Evolutionary conservation across 2,113 vertebrate species (phyloP).

Genomic region (Tenrec ecaudatus): DNA sequence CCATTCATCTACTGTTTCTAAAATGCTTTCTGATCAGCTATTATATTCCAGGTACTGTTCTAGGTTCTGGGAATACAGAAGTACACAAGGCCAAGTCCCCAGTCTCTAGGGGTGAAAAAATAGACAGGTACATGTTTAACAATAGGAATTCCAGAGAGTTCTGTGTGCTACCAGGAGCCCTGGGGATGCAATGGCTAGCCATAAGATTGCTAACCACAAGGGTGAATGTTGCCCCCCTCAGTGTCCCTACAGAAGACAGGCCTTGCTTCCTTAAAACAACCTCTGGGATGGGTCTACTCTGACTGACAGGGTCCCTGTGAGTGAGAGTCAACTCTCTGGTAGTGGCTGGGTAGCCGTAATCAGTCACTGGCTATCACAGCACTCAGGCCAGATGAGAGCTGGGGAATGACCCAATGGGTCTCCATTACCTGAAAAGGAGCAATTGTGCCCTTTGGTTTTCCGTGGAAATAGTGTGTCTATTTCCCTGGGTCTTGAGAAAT

Average conservation of each 20-base stretch:
- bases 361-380: background rate
- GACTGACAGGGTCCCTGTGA: background rate
- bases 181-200: background rate
- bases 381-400: background rate
- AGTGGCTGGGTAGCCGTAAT: background rate
- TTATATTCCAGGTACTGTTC: background rate
- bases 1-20: background rate
- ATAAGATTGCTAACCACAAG: background rate
- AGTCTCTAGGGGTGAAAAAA: background rate
- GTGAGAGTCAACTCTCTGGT: background rate
- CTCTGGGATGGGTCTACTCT: background rate
- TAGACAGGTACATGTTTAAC: background rate
- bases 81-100: background rate
- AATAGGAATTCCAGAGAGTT: background rate
- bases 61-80: background rate
- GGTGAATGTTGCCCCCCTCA: background rate
- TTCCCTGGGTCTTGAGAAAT: background rate
- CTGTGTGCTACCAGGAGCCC: background rate
- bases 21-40: background rate
- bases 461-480: background rate
- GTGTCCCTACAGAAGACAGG: background rate
- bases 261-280: background rate
- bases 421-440: background rate
- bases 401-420: accelerated
- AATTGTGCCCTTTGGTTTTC: background rate